These are phyloP conservation scores for Caenorhabditis briggsae DNA, from an alignment of 1,140 invertebrate genomes.

Conservation along the genomic window DNA sequence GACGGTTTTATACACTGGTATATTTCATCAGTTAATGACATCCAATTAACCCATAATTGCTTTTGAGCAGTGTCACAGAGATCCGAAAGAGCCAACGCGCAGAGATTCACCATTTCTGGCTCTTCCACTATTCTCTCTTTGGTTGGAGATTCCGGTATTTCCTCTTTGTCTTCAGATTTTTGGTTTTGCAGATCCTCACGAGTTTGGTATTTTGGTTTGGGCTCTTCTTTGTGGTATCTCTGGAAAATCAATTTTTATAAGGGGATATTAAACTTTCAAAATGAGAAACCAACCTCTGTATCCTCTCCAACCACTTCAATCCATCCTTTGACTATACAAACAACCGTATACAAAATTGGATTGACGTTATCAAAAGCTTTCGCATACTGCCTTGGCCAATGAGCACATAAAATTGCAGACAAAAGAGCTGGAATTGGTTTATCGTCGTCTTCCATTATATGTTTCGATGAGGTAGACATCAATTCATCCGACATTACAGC, in stretches of 20 bases:
- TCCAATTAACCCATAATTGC: slow-evolving; percentile 10
- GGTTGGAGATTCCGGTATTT: neutral
- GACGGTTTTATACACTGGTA: neutral
- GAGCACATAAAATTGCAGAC: neutral
- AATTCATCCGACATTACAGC: slow-evolving; percentile 14
- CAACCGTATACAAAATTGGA: slow-evolving; percentile 12
- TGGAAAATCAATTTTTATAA: no score
- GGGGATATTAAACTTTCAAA: no score
- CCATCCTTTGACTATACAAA: slow-evolving; percentile 35
- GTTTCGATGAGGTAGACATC: neutral
- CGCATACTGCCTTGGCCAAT: slow-evolving; percentile 2
- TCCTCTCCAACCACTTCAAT: slow-evolving; percentile 19
- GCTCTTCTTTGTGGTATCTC: neutral
- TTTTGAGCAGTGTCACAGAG: slow-evolving; percentile 15
- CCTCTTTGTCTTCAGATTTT: neutral
- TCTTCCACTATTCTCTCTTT: neutral
- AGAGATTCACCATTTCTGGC: neutral
- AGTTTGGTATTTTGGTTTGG: neutral
- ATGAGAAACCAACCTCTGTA: neutral
- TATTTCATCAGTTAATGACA: slow-evolving; percentile 5
- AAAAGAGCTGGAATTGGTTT: slow-evolving; percentile 10
- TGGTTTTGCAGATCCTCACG: neutral
- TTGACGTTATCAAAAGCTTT: slow-evolving; percentile 22
- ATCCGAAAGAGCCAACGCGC: neutral
- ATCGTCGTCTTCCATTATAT: neutral